Percentiles rank a stretch among this genome's conserved stretches.
Conservation (phyloP, 2,113 vertebrate species). For the Anser brachyrhynchus region DNA sequence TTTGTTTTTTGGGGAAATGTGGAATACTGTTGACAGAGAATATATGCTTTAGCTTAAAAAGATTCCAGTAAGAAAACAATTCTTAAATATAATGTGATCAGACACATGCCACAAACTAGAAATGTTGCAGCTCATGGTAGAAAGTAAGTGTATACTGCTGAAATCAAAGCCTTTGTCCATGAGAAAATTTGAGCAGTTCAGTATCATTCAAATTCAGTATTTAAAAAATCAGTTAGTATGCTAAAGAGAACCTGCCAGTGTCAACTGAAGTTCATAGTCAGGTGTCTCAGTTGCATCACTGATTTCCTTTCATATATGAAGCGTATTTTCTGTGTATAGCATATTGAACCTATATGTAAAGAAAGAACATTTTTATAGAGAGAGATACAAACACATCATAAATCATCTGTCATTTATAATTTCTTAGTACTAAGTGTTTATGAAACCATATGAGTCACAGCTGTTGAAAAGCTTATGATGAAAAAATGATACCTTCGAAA, state of each 20-base stretch:
- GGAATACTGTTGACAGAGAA: neutral
- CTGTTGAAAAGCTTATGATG: neutral
- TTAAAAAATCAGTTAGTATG: neutral
- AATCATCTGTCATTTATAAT: neutral
- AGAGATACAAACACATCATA: conserved; percentile 2
- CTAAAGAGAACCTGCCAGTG: neutral
- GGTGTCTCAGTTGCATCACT: neutral
- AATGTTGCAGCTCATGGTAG: neutral
- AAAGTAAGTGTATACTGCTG: neutral
- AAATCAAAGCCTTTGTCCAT: neutral
- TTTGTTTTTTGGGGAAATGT: neutral
- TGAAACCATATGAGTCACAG: neutral
- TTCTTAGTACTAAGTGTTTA: neutral
- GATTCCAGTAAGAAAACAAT: neutral
- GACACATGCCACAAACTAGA: neutral
- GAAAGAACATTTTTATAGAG: neutral
- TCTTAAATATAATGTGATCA: neutral
- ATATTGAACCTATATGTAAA: neutral
- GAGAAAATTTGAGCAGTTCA: neutral
- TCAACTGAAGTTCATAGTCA: neutral
- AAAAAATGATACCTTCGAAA: neutral
- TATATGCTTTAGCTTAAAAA: neutral
- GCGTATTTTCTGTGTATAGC: neutral
- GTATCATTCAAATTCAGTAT: neutral
- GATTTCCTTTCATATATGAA: neutral